These are phyloP conservation scores for Siniperca scherzeri DNA, from an alignment of 2,797 vertebrate genomes.

Conservation along the genomic window DNA sequence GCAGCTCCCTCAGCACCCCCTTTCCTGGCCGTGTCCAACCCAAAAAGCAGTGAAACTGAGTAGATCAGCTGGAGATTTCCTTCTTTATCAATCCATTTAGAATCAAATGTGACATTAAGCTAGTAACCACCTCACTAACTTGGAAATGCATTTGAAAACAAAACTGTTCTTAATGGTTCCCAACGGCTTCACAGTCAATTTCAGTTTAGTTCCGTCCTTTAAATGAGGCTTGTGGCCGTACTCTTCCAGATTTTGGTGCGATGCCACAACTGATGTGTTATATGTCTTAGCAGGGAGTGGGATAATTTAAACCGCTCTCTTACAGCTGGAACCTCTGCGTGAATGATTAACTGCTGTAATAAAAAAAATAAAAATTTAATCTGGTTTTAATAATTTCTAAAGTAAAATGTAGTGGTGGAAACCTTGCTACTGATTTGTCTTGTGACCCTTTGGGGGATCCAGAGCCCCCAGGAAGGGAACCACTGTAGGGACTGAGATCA, in stretches of 20 bases:
- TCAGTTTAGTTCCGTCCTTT: slow-evolving; percentile 39
- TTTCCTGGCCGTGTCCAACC: no score
- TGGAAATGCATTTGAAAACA: slow-evolving; percentile 42
- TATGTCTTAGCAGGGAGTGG: slow-evolving; percentile 9
- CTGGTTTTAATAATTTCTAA: not conserved
- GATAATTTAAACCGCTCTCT: slow-evolving; percentile 39
- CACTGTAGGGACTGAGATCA: not conserved
- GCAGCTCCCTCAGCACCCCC: not conserved
- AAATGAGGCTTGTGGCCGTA: slow-evolving; percentile 26
- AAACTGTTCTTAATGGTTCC: slow-evolving; percentile 44
- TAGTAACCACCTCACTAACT: slow-evolving; percentile 26
- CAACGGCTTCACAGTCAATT: slow-evolving; percentile 47
- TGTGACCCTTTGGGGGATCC: not conserved
- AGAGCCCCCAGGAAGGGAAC: not conserved
- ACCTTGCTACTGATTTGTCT: not conserved
- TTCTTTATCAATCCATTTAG: slow-evolving; percentile 22
- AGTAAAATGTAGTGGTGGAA: not conserved
- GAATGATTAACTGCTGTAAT: slow-evolving; percentile 43
- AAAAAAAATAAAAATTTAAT: slow-evolving; percentile 21
- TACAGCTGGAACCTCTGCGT: slow-evolving; percentile 20
- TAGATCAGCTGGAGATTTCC: slow-evolving; percentile 16
- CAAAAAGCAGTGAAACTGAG: not conserved
- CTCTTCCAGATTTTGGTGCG: slow-evolving; percentile 13
- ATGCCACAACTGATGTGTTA: slow-evolving; percentile 20
- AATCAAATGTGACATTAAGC: slow-evolving; percentile 44